A percentile compares a stretch with the other conserved stretches of the same genome.
Conservation (phyloP, 2,888 invertebrate species). For the Tridacna gigas region DNA sequence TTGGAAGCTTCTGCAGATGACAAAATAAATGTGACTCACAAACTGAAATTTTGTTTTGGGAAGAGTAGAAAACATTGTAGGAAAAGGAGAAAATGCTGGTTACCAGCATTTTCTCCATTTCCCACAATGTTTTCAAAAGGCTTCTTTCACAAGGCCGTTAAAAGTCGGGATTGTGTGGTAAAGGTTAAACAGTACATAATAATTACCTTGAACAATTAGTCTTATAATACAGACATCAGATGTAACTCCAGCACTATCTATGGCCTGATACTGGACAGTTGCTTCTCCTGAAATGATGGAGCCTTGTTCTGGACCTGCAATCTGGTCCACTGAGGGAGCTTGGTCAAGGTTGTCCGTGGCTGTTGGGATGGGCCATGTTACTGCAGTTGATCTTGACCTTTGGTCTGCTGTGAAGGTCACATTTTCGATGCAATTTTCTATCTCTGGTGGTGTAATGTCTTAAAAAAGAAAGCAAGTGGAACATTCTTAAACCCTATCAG, state of each 20-base stretch:
- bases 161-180: too few relatives aligned
- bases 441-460: slow-evolving; percentile 12
- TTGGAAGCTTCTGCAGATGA: too few relatives aligned
- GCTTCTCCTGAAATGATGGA: not conserved
- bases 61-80: too few relatives aligned
- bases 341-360: slow-evolving; percentile 10
- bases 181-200: not conserved
- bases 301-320: not conserved
- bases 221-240: slow-evolving; percentile 1
- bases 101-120: too few relatives aligned
- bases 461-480: not conserved
- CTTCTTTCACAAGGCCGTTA: too few relatives aligned
- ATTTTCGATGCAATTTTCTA: not conserved
- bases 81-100: too few relatives aligned
- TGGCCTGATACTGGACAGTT: not conserved
- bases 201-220: not conserved
- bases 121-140: too few relatives aligned
- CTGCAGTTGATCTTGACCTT: slow-evolving; percentile 10
- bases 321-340: not conserved
- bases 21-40: too few relatives aligned
- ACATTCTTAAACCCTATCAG: not conserved
- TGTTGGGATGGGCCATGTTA: slow-evolving; percentile 1
- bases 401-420: slow-evolving; percentile 6
- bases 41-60: too few relatives aligned
- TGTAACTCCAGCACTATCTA: not conserved